phyloP scores from a whole-genome alignment of 2,113 vertebrate species.

The Alethe castanea region DNA sequence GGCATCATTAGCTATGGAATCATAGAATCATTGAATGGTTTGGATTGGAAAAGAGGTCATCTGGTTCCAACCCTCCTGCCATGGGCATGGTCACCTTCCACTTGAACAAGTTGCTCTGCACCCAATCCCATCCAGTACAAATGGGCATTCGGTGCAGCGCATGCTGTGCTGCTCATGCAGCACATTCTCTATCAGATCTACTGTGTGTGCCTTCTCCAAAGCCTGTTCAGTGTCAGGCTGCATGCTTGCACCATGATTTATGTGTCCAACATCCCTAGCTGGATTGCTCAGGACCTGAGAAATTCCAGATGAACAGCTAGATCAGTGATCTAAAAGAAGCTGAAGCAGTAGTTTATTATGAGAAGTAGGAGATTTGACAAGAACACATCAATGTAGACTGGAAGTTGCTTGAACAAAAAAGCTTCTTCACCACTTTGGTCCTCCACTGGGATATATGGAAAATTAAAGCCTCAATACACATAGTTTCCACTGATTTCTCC shows the following conservation, averaged over 20 bases:
- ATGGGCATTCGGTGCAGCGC: rapidly evolving
- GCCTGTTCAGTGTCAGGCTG: background rate
- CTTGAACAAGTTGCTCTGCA: background rate
- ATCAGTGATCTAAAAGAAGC: background rate
- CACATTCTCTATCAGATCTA: background rate
- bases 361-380: background rate
- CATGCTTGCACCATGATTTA: background rate
- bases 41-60: background rate
- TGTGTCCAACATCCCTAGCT: background rate
- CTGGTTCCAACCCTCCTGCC: background rate
- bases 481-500: background rate
- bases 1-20: background rate
- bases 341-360: background rate
- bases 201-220: background rate
- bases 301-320: background rate
- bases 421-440: background rate
- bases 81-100: too few species aligned
- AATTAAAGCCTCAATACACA: background rate
- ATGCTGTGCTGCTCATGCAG: background rate
- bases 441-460: background rate
- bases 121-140: background rate
- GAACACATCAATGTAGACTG: background rate
- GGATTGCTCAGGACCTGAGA: background rate
- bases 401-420: background rate
- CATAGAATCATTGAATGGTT: background rate